Evolutionary conservation across 2,888 invertebrate genomes (phyloP).

Genomic region (Balanococcus diminutus): DNA sequence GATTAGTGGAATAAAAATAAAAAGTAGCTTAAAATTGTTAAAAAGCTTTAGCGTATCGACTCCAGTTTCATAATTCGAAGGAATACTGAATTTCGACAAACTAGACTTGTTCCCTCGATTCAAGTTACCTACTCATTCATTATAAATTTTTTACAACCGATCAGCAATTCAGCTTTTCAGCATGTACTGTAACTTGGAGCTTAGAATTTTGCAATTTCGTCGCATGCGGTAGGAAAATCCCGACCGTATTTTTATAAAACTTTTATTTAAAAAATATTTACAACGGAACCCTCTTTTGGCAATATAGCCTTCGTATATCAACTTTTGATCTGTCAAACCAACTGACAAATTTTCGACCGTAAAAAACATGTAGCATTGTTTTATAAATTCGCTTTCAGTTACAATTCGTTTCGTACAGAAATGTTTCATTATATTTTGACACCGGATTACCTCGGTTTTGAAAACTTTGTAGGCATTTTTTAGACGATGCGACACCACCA

Average conservation of each 20-base stretch:
- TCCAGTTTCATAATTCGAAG: too few species aligned
- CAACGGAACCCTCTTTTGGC: background rate
- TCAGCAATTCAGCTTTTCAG: background rate
- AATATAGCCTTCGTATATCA: background rate
- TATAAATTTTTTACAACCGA: background rate
- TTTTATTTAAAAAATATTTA: background rate
- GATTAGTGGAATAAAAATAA: too few species aligned
- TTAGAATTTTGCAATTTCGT: background rate
- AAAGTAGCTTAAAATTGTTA: too few species aligned
- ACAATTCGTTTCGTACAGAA: background rate
- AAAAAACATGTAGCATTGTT: background rate
- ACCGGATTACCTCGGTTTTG: background rate
- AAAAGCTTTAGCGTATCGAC: too few species aligned
- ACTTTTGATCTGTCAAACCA: background rate
- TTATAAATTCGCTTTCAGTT: constrained; percentile 11
- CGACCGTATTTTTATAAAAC: background rate
- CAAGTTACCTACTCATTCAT: too few species aligned
- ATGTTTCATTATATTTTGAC: constrained; percentile 26
- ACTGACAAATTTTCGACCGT: background rate
- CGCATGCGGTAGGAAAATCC: background rate
- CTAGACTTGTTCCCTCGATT: too few species aligned
- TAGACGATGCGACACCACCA: background rate
- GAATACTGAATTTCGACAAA: too few species aligned
- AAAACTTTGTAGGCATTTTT: constrained; percentile 2
- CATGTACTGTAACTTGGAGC: too few species aligned